These are phyloP conservation scores for Colossoma macropomum DNA, from an alignment of 2,113 vertebrate genomes.

Conservation along the genomic window DNA sequence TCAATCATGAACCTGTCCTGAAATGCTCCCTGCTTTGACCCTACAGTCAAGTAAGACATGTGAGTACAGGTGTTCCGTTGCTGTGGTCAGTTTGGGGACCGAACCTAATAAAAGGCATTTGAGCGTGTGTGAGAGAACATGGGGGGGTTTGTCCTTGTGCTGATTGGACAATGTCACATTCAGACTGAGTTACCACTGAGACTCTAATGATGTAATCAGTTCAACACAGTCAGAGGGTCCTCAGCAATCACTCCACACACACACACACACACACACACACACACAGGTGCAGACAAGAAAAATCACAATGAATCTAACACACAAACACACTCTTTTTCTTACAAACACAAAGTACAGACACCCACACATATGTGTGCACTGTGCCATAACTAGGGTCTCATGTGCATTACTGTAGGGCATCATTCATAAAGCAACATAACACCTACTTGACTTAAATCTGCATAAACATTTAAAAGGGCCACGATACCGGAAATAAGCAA, in stretches of 20 bases:
- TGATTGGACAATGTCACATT: slow-evolving; percentile 42
- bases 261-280: background rate
- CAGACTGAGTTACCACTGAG: background rate
- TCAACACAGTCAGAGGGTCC: slow-evolving; percentile 22
- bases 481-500: too few relatives aligned
- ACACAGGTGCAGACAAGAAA: background rate
- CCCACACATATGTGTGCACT: too few relatives aligned
- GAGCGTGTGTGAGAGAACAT: background rate
- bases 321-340: background rate
- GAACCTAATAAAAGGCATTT: background rate
- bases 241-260: slow-evolving; percentile 30
- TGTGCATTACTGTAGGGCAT: too few relatives aligned
- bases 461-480: too few relatives aligned
- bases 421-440: too few relatives aligned
- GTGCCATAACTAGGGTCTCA: too few relatives aligned
- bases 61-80: background rate
- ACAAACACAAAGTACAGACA: too few relatives aligned
- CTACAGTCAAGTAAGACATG: too few relatives aligned
- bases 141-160: slow-evolving; percentile 28
- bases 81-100: background rate
- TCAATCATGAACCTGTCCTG: too few relatives aligned
- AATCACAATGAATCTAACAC: background rate
- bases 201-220: slow-evolving; percentile 33
- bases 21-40: too few relatives aligned
- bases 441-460: too few relatives aligned